Percentiles rank a stretch among this genome's conserved stretches.
Conservation (phyloP, 2,797 vertebrate species). For the Myioborus melanocephalus region DNA sequence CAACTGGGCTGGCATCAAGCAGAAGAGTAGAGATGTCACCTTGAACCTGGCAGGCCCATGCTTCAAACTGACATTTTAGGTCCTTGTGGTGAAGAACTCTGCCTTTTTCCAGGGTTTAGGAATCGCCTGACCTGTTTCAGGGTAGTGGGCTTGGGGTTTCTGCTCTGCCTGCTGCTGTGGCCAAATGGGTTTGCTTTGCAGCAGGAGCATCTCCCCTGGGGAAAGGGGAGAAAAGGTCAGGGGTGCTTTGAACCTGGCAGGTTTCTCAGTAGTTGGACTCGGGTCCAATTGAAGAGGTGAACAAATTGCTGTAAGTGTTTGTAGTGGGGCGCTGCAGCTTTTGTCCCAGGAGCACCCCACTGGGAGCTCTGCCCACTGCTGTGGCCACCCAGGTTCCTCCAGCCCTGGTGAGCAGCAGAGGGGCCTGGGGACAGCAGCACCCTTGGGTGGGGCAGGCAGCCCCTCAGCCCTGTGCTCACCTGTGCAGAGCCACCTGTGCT, state of each 20-base stretch:
- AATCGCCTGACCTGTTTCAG: not conserved
- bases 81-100: not conserved
- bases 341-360: not conserved
- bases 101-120: not conserved
- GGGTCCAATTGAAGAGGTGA: not conserved
- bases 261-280: not conserved
- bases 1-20: fast-evolving
- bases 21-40: not conserved
- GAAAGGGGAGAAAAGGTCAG: not conserved
- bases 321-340: not conserved
- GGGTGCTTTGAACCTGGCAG: not conserved
- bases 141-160: not conserved
- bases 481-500: not conserved
- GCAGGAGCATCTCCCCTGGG: not conserved
- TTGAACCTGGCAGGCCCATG: not conserved
- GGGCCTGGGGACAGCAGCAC: not conserved
- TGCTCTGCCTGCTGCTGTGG: not conserved
- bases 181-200: not conserved
- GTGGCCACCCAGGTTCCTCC: not conserved
- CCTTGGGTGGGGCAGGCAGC: fast-evolving
- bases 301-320: not conserved
- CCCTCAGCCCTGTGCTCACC: not conserved
- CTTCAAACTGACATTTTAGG: not conserved
- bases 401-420: fast-evolving
- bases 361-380: not conserved